These are phyloP conservation scores for Xenotilapia flavipinnis DNA, from an alignment of 2,113 vertebrate genomes.

Conservation along the genomic window DNA sequence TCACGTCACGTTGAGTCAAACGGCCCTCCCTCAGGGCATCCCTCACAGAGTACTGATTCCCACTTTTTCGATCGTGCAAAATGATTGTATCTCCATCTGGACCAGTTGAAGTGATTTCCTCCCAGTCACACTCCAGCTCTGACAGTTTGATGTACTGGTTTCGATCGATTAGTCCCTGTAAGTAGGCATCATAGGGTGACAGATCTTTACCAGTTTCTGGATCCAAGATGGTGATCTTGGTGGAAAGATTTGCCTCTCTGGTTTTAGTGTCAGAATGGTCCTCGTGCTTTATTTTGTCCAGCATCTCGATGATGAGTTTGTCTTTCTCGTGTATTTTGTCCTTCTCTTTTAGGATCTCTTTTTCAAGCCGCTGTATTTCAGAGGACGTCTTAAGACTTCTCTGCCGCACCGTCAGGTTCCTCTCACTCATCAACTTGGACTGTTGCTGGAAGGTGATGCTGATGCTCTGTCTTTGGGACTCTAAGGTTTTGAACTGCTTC, in stretches of 20 bases:
- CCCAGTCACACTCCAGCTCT: conserved; percentile 94
- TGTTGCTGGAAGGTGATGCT: conserved; percentile 79
- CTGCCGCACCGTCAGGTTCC: conserved; percentile 75
- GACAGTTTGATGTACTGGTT: conserved; percentile 87
- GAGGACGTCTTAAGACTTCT: conserved; percentile 75
- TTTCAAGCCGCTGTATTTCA: conserved; percentile 78
- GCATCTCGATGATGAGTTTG: conserved; percentile 75
- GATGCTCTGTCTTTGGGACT: conserved; percentile 76
- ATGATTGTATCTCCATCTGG: conserved; percentile 78
- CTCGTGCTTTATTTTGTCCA: conserved; percentile 68
- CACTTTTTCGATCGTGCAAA: conserved; percentile 89
- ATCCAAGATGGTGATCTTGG: conserved; percentile 90
- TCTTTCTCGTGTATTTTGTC: conserved; percentile 84
- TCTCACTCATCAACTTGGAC: conserved; percentile 77
- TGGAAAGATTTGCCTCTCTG: conserved; percentile 87
- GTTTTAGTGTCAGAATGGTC: conserved; percentile 82
- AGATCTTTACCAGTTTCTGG: conserved; percentile 89
- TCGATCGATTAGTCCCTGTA: conserved; percentile 83
- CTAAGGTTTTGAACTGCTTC: conserved; percentile 73
- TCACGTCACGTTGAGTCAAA: conserved; percentile 82
- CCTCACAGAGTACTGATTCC: conserved; percentile 86
- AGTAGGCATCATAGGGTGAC: conserved; percentile 91
- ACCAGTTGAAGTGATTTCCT: conserved; percentile 82
- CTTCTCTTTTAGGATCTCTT: conserved; percentile 82
- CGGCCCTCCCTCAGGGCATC: conserved; percentile 78